Conservation (phyloP, 2,113 vertebrate genomes). For the Sinocyclocheilus grahami region DNA sequence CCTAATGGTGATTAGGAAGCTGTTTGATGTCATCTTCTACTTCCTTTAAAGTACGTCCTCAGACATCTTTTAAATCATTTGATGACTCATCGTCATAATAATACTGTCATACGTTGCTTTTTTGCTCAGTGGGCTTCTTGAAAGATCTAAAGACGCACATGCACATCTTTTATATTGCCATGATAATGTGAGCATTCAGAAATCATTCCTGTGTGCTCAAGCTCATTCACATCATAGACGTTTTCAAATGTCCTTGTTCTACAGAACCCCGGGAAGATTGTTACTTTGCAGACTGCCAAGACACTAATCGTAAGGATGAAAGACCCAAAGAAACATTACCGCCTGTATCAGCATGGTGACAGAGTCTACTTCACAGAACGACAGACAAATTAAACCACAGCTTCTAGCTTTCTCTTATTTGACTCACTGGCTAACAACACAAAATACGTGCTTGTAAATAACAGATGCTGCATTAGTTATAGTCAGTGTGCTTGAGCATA, state of each 20-base stretch:
- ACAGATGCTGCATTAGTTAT: conserved; percentile 24
- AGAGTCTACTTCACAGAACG: not conserved
- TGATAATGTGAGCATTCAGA: not conserved
- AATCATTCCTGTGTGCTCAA: not conserved
- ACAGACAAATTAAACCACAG: not conserved
- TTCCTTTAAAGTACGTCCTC: too few species aligned
- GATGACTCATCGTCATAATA: conserved; percentile 9
- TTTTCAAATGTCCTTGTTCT: conserved; percentile 35
- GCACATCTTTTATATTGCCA: conserved; percentile 12
- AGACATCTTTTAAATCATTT: too few species aligned
- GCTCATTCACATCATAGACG: conserved; percentile 16
- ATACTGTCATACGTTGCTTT: not conserved
- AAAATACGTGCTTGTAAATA: conserved; percentile 27
- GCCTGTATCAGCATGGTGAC: not conserved
- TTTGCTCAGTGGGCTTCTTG: not conserved
- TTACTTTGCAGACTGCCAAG: conserved; percentile 17
- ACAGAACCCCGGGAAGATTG: conserved; percentile 16
- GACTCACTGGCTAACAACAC: not conserved
- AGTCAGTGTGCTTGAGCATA: conserved; percentile 11
- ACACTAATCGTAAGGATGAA: conserved; percentile 26
- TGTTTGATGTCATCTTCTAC: conserved; percentile 3
- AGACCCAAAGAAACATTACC: not conserved
- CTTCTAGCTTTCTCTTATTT: not conserved
- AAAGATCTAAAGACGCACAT: not conserved
- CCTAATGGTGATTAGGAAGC: conserved; percentile 2